phyloP scores from a whole-genome alignment of 2,888 invertebrate species.

The Drosophila paracracens region DNA sequence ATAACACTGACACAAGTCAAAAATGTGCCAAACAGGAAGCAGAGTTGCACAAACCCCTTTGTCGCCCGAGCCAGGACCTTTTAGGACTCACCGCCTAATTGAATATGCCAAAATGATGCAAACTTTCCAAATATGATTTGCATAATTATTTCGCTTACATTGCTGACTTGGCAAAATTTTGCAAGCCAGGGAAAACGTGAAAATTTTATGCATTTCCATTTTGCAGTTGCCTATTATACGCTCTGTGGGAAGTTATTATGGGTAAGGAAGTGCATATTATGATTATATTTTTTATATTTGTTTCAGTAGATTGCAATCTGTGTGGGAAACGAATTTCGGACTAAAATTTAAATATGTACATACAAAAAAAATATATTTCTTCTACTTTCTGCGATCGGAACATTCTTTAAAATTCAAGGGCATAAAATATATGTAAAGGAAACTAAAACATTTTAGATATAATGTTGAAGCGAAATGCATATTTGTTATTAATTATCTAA shows the following conservation, averaged over 20 bases:
- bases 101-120: conserved; percentile 71
- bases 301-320: conserved; percentile 59
- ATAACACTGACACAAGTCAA: conserved; percentile 79
- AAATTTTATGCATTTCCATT: conserved; percentile 66
- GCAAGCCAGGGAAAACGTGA: conserved; percentile 33
- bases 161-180: conserved; percentile 31
- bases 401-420: background rate
- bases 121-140: conserved; percentile 41
- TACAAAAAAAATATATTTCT: background rate
- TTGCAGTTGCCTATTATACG: conserved; percentile 31
- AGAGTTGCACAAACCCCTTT: conserved; percentile 34
- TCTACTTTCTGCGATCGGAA: background rate
- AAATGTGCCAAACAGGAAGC: conserved; percentile 45
- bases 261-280: background rate
- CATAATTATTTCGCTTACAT: conserved; percentile 62
- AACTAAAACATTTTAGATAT: background rate
- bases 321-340: conserved; percentile 56
- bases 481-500: background rate
- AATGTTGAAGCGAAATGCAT: background rate
- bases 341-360: background rate
- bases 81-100: conserved; percentile 51
- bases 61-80: conserved; percentile 5
- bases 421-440: background rate
- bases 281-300: conserved; percentile 10
- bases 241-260: conserved; percentile 6